Conservation (phyloP, 2,888 invertebrate genomes). For the Rotaria sp. region DNA sequence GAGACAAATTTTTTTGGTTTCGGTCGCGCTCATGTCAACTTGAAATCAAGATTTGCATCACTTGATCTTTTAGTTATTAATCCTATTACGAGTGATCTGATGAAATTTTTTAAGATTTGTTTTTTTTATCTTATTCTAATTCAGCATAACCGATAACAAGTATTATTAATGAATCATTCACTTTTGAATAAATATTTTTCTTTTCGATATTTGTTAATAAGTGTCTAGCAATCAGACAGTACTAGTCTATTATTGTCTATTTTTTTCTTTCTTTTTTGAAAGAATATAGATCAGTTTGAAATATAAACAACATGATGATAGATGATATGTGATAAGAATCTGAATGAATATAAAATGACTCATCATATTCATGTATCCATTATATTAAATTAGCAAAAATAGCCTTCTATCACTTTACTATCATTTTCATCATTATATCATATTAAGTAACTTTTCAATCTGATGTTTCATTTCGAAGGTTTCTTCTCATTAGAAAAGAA, state of each 20-base stretch:
- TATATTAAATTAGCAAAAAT: neutral
- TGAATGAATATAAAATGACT: neutral
- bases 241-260: neutral
- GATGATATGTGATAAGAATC: neutral
- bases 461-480: neutral
- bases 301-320: neutral
- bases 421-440: neutral
- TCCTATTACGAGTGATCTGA: no score
- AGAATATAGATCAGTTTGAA: neutral
- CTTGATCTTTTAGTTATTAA: no score
- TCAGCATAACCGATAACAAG: no score
- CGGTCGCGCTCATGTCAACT: no score
- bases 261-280: neutral
- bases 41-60: no score
- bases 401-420: neutral
- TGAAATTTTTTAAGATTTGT: no score
- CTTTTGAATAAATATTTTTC: neutral
- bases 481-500: neutral
- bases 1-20: no score
- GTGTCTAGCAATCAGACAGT: neutral
- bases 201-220: neutral
- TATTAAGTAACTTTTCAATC: neutral
- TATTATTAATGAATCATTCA: neutral
- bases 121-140: no score
- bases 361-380: neutral